Conservation (phyloP, 2,888 invertebrate genomes). For the Rhamphomyia laevipes region DNA sequence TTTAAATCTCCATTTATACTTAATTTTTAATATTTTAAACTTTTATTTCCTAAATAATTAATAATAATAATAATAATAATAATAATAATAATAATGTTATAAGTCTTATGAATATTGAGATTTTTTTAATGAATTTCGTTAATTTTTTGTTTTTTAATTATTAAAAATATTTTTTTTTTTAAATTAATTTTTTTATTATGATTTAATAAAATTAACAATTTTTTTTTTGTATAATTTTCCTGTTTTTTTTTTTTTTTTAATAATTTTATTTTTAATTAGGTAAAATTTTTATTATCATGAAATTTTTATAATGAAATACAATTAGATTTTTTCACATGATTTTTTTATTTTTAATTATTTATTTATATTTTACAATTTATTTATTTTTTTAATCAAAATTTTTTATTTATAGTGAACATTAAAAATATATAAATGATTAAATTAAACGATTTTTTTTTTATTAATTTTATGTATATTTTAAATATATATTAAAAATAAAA, state of each 20-base stretch:
- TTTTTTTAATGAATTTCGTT: background rate
- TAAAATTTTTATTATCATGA: no score
- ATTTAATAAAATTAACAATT: background rate
- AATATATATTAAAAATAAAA: no score
- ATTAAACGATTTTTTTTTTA: no score
- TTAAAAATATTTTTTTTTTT: background rate
- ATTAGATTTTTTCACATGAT: no score
- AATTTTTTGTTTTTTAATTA: background rate
- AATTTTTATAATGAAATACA: no score
- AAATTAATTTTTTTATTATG: background rate
- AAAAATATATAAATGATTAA: no score
- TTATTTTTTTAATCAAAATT: no score
- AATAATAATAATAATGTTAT: background rate
- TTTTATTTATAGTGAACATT: no score
- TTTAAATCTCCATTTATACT: background rate
- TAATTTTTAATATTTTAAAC: background rate
- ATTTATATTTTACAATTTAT: no score
- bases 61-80: background rate
- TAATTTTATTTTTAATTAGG: no score
- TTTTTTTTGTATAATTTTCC: background rate
- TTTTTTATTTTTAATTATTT: no score
- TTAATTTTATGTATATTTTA: no score
- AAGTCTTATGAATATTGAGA: conserved; percentile 3
- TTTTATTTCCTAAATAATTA: background rate
- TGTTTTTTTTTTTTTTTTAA: background rate